Base-by-base conservation (phyloP, 2,113 vertebrate genomes). In the Triplophysa tibetana region DNA sequence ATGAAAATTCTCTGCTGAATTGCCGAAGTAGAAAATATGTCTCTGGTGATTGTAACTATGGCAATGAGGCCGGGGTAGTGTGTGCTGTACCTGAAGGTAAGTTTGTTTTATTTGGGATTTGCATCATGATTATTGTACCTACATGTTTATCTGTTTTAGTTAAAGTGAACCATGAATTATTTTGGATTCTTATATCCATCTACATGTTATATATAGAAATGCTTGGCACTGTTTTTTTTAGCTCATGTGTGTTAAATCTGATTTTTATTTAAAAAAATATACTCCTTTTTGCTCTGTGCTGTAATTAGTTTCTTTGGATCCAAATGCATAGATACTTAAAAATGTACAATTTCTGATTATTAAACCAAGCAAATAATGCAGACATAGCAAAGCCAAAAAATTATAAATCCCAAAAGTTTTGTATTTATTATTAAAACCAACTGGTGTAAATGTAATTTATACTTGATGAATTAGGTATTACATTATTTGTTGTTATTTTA, bases 1-100 rank as follows among this genome's bases (percentile, higher is more conserved):
- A 96, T 72, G 95, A 96, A 88, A 87, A 91, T 77, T 90, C 90
- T 43, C 79, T 96, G 61, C 85, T 94, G 81, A 88, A 92, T 26
- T 96, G 95, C 85, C 87, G 45, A 66, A 94, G 88, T 75, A 88
- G 61, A 86, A 90, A 91, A 86, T 92, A 91, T 68, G 2, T 86
- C 61, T 85, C 86, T 10, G 84, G 88, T 29, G 84, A 91, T 83
- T 96, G 95, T 83, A 87, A 86, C 70, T 92, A 91, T 75, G 93
- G 94, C 63, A 89, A 88, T 13, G 93, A 94, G 4, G 86, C 86
- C 14, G 94, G 90, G 58, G 88, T 92, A 1, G 76, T 91, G 67
- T 96, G 95, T 81, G 88, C 89, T 52, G 91, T 90, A 76, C 94
- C 94, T 70, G 91, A 94, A 91, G 94, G 95, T 96, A 85, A 91